Base-by-base conservation (phyloP, 2,113 vertebrate genomes). In the Pseudorasbora parva region DNA sequence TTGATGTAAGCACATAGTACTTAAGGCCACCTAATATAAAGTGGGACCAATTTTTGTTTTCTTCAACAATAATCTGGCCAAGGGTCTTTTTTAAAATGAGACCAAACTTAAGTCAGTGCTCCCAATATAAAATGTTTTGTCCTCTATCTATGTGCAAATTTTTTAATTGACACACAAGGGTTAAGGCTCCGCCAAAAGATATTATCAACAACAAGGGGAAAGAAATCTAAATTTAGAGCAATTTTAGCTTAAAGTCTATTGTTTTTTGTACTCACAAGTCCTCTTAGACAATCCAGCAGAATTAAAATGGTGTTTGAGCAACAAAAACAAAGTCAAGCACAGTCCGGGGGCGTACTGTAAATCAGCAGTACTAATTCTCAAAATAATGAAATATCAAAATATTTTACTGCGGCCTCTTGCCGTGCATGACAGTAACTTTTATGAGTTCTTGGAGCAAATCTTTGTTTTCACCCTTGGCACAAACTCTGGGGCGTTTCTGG, bases 401-500 rank as follows among this genome's bases (percentile, higher is more conserved):
- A 77, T 69, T 59, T 37, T 82, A 68, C 15, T 25, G 62, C 81
- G 88, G 91, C 91, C 90, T 86, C 89, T 87, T 82, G 74, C 19
- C 86, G 76, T 83, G 82, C 88, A 89, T 89, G 92, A 92, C 90
- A 91, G 60, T 84, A 68, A 92, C 85, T 90, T 86, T 90, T 89
- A 81, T 88, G 90, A 86, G 80, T 66, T 76, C 87, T 89, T 87
- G 82, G 91, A 90, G 86, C 89, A 87, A 56, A 84, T 89, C 88
- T 92, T 89, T 90, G 89, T 91, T 89, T 86, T 90, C 86, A 88
- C 88, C 91, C 77, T 90, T 89, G 90, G 89, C 91, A 84, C 86
- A 90, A 90, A 90, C 90, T 92, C 92, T 91, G 88, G 86, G 88
- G 89, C 82, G 86, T 90, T 89, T 89, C 90, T 92, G 87, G 92